Percentiles rank a stretch among this genome's conserved stretches.
Conservation (phyloP, 2,113 vertebrate genomes). For the Cettia cetti region DNA sequence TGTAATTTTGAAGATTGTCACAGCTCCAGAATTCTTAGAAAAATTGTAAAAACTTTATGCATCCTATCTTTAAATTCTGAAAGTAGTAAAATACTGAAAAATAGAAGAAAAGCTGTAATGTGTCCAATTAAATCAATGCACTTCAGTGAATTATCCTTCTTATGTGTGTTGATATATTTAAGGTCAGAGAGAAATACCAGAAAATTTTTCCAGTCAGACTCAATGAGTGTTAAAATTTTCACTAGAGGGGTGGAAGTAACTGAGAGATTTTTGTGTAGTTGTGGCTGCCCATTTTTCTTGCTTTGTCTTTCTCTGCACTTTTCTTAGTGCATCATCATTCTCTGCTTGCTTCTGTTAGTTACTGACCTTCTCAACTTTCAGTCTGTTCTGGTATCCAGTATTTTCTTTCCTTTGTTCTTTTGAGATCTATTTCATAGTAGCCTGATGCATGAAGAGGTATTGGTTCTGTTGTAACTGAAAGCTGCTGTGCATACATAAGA, state of each 20-base stretch:
- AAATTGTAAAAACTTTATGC: background rate
- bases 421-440: background rate
- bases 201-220: background rate
- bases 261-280: background rate
- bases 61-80: background rate
- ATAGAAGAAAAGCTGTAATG: background rate
- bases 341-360: background rate
- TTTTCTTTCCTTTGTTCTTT: background rate
- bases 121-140: background rate
- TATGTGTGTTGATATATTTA: background rate
- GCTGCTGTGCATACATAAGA: background rate
- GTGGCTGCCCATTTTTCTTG: background rate
- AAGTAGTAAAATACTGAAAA: background rate
- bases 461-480: background rate
- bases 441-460: background rate
- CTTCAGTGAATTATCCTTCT: background rate
- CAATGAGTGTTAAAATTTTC: background rate
- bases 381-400: background rate
- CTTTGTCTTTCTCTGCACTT: background rate
- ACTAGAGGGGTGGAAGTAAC: background rate
- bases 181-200: background rate
- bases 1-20: background rate
- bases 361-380: background rate
- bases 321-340: background rate
- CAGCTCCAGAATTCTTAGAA: background rate